Evolutionary conservation across 92 coral and sea anemone species (phyloP).

Genomic region (Zoanthus solanderi): DNA sequence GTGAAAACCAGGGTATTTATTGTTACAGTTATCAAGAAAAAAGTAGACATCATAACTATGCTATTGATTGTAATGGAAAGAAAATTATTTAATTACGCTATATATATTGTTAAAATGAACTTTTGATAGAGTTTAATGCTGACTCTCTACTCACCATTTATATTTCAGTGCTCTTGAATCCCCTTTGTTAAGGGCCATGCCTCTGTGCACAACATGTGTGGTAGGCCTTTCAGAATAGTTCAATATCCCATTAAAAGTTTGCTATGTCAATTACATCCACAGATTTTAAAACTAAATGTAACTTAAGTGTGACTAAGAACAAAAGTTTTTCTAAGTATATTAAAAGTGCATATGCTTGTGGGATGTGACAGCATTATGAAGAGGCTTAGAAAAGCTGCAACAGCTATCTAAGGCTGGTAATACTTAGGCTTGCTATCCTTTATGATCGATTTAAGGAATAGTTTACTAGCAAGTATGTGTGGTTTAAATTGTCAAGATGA

Average conservation of each 20-base stretch:
- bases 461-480: too few species aligned
- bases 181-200: slow-evolving; percentile 56
- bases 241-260: slow-evolving; percentile 7
- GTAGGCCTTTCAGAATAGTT: slow-evolving; percentile 58
- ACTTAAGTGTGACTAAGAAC: not conserved
- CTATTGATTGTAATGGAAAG: not conserved
- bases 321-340: too few species aligned
- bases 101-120: not conserved
- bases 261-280: not conserved
- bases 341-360: too few species aligned
- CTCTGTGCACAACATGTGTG: slow-evolving; percentile 55
- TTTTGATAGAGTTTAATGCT: slow-evolving; percentile 27
- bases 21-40: too few species aligned
- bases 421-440: too few species aligned
- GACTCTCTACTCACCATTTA: slow-evolving; percentile 42
- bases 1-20: too few species aligned
- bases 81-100: too few species aligned
- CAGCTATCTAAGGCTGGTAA: too few species aligned
- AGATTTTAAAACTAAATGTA: not conserved
- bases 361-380: too few species aligned
- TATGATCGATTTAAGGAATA: too few species aligned
- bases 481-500: too few species aligned
- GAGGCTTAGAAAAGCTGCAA: too few species aligned
- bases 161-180: slow-evolving; percentile 52
- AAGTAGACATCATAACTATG: not conserved